Evolutionary conservation across 2,797 vertebrate species (phyloP).

Genomic region (Pempheris klunzingeri): DNA sequence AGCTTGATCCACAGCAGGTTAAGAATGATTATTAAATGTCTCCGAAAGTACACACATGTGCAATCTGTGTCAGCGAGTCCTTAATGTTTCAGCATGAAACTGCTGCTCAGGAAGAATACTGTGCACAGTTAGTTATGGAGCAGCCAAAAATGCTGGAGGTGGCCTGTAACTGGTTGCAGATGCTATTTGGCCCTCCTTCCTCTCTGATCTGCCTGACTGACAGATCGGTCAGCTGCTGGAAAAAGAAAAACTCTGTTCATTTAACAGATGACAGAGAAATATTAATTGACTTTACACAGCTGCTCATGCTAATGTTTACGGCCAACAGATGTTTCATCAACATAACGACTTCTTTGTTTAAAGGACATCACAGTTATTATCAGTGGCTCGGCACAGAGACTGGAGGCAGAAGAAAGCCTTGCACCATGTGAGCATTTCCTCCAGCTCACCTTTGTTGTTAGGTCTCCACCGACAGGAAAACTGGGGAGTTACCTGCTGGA

Average conservation of each 20-base stretch:
- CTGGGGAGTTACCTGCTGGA: too few relatives aligned
- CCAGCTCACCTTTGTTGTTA: too few relatives aligned
- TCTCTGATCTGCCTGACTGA: not conserved
- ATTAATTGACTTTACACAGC: not conserved
- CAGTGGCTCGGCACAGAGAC: too few relatives aligned
- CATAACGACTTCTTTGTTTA: not conserved
- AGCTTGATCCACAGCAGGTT: not conserved
- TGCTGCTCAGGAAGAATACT: not conserved
- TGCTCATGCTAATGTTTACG: not conserved
- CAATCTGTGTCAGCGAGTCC: not conserved
- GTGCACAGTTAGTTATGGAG: slow-evolving; percentile 5
- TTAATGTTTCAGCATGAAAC: not conserved
- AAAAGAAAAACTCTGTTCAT: not conserved
- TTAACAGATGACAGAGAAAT: too few relatives aligned
- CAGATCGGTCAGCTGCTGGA: slow-evolving; percentile 11
- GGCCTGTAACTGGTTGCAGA: slow-evolving; percentile 18
- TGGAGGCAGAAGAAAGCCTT: not conserved
- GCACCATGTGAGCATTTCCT: too few relatives aligned
- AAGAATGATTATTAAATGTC: not conserved
- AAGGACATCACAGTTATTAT: too few relatives aligned
- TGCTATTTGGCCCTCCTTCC: slow-evolving; percentile 1
- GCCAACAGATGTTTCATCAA: not conserved
- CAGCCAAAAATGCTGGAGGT: slow-evolving; percentile 2
- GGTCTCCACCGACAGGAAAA: too few relatives aligned
- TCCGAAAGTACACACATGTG: not conserved